A percentile compares a stretch with the other conserved stretches of the same genome.
phyloP scores from a whole-genome alignment of 2,888 invertebrate species.

The Brenthis daphne region DNA sequence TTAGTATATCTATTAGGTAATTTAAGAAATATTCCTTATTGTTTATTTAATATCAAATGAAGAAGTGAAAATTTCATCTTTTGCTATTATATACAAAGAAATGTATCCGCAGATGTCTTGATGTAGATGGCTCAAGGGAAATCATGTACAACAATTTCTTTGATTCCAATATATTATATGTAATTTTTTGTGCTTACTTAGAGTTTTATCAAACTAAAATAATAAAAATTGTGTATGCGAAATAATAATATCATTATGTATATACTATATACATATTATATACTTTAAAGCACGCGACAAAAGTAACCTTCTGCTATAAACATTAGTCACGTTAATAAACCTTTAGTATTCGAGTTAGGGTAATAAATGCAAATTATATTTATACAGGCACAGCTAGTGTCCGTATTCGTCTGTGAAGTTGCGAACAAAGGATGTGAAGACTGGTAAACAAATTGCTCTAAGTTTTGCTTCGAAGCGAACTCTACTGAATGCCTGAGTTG shows the following conservation, averaged over 20 bases:
- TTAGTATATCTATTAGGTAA: not conserved
- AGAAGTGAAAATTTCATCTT: not conserved
- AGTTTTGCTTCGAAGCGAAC: conserved; percentile 11
- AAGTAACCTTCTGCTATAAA: not conserved
- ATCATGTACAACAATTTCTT: conserved; percentile 13
- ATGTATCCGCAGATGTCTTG: not conserved
- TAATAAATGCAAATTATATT: conserved; percentile 22
- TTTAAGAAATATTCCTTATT: not conserved
- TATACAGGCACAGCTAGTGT: conserved; percentile 13
- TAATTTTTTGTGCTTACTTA: not conserved
- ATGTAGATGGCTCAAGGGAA: not conserved
- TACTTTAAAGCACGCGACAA: not conserved
- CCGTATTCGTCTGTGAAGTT: conserved; percentile 22
- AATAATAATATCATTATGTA: not conserved
- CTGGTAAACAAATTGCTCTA: conserved; percentile 18
- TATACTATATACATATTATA: not conserved
- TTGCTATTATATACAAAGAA: not conserved
- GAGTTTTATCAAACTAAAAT: not conserved
- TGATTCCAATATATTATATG: not conserved
- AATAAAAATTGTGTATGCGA: not conserved
- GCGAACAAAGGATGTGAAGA: conserved; percentile 22
- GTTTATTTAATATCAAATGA: not conserved
- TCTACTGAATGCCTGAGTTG: conserved; percentile 5
- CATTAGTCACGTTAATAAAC: not conserved
- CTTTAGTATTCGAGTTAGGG: conserved; percentile 7